Percentiles rank a stretch among this genome's conserved stretches.
Evolutionary conservation across 2,113 vertebrate genomes (phyloP).

Genomic region (Oncorhynchus nerka): DNA sequence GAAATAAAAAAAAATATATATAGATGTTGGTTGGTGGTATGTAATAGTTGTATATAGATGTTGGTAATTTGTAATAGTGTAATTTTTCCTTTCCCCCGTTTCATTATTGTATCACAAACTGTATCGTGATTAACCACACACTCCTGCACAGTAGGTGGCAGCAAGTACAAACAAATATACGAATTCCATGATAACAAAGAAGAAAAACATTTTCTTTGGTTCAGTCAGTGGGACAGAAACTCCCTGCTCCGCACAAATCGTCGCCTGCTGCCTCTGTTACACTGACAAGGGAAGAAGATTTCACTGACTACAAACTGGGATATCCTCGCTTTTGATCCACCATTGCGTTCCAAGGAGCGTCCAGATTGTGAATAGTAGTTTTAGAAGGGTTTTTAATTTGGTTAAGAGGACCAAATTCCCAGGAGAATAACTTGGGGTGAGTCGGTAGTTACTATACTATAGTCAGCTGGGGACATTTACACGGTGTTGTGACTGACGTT

Average conservation of each 20-base stretch:
- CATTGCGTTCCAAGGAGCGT: neutral
- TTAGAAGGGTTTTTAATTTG: constrained; percentile 37
- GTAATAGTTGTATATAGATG: too few relatives aligned
- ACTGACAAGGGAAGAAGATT: constrained; percentile 46
- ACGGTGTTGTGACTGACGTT: too few relatives aligned
- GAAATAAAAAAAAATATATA: too few relatives aligned
- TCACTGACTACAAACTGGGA: constrained; percentile 5
- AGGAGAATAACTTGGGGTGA: constrained; percentile 52
- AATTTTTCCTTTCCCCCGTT: too few relatives aligned
- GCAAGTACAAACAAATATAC: too few relatives aligned
- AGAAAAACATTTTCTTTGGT: constrained; percentile 45
- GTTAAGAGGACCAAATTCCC: constrained; percentile 25
- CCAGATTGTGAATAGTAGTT: neutral
- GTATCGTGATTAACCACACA: too few relatives aligned
- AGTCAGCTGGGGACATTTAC: neutral
- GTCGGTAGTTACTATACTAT: constrained; percentile 24
- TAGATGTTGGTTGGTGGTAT: too few relatives aligned
- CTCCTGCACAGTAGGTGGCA: too few relatives aligned
- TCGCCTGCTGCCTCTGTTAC: constrained; percentile 52
- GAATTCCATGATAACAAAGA: too few relatives aligned
- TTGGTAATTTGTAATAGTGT: too few relatives aligned
- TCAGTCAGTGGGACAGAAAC: constrained; percentile 72
- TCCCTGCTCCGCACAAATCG: constrained; percentile 49
- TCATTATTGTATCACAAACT: too few relatives aligned
- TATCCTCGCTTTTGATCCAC: neutral